Conservation (phyloP, 2,113 vertebrate species). For the Apeltes quadracus region DNA sequence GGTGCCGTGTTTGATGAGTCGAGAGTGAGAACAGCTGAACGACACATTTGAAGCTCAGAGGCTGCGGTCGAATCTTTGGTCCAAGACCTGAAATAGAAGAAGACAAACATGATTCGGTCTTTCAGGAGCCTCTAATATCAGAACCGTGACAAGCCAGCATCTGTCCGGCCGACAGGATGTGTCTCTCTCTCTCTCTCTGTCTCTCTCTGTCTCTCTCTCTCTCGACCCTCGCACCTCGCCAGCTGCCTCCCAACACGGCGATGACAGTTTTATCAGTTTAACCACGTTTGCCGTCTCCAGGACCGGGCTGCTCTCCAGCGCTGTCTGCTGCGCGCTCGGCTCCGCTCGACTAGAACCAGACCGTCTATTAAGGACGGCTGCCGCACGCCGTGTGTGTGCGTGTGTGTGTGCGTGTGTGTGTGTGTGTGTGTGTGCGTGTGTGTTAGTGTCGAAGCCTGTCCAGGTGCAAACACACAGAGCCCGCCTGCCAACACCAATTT, state of each 20-base stretch:
- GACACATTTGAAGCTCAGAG: not conserved
- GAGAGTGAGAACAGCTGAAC: not conserved
- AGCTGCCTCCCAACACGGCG: constrained; percentile 58
- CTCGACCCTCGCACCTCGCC: constrained; percentile 46
- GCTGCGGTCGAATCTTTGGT: not conserved
- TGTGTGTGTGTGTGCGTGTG: too few relatives aligned
- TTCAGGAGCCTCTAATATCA: not conserved
- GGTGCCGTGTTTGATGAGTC: too few relatives aligned
- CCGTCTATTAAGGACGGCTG: not conserved
- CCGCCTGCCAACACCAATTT: constrained; percentile 60
- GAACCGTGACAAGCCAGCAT: not conserved
- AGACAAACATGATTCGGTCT: not conserved
- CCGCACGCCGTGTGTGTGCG: too few relatives aligned
- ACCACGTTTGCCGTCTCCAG: constrained; percentile 70
- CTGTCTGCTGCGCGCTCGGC: constrained; percentile 58
- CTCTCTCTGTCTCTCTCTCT: constrained; percentile 37
- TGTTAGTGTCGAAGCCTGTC: constrained; percentile 52
- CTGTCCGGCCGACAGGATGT: constrained; percentile 48
- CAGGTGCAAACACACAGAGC: constrained; percentile 63
- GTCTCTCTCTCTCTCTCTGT: constrained; percentile 41
- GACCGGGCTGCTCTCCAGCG: constrained; percentile 63
- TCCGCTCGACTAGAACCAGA: constrained; percentile 50
- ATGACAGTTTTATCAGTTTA: constrained; percentile 78
- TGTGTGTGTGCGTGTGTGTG: too few relatives aligned
- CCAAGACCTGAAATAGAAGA: not conserved